Percentiles rank a stretch among this genome's conserved stretches.
These are phyloP conservation scores for Hoplostethus atlanticus DNA, from an alignment of 2,797 vertebrate genomes.

Conservation along the genomic window DNA sequence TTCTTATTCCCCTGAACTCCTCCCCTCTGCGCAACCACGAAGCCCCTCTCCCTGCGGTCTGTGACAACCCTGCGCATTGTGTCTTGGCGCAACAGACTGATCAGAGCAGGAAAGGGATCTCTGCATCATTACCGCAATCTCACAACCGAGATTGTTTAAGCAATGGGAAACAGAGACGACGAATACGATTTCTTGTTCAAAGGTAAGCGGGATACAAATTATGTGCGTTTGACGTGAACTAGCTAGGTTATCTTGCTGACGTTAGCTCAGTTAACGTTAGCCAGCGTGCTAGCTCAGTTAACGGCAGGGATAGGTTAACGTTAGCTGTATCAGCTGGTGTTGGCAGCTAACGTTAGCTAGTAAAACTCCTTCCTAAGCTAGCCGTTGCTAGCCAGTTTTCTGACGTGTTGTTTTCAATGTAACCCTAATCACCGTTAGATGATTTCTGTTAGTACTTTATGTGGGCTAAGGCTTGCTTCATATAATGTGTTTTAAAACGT, in stretches of 20 bases:
- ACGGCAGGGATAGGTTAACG: background rate
- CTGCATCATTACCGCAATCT: conserved; percentile 29
- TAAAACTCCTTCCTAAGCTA: background rate
- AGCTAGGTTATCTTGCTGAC: background rate
- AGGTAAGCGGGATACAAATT: conserved; percentile 68
- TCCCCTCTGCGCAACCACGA: conserved; percentile 47
- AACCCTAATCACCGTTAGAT: fast-evolving
- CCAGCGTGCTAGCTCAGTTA: conserved; percentile 39
- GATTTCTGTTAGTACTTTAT: background rate
- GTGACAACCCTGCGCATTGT: conserved; percentile 57
- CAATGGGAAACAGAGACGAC: conserved; percentile 88
- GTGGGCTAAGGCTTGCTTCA: background rate
- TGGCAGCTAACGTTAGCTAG: conserved; percentile 52
- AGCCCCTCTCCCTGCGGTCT: conserved; percentile 42
- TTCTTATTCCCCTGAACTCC: conserved; percentile 7
- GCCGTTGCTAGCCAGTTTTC: background rate
- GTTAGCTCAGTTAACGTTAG: conserved; percentile 47
- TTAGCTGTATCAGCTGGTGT: conserved; percentile 43
- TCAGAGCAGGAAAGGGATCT: conserved; percentile 17
- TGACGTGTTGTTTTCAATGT: no score
- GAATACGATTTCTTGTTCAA: conserved; percentile 90
- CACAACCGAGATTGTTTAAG: conserved; percentile 13
- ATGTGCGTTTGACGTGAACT: background rate
- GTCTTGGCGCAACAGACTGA: conserved; percentile 52
- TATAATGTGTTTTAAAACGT: background rate